These are phyloP conservation scores for Shinisaurus crocodilurus DNA, from an alignment of 2,113 vertebrate genomes.

Conservation along the genomic window DNA sequence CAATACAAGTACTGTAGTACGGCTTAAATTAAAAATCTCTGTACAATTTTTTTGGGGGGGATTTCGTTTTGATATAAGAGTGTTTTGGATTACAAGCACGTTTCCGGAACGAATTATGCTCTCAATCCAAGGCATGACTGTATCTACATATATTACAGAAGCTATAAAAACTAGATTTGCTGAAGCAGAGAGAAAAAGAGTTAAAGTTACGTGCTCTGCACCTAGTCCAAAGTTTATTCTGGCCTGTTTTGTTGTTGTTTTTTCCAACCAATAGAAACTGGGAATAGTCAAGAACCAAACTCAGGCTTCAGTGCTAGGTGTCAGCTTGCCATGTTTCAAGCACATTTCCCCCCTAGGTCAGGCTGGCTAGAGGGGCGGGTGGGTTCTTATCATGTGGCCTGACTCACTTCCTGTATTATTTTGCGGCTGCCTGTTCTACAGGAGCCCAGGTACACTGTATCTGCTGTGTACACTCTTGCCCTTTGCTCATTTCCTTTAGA, in stretches of 20 bases:
- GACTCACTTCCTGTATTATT: background rate
- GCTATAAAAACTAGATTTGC: background rate
- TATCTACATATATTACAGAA: background rate
- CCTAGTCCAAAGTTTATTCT: background rate
- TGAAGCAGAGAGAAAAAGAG: background rate
- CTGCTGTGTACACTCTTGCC: background rate
- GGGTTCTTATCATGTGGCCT: background rate
- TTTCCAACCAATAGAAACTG: background rate
- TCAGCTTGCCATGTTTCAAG: background rate
- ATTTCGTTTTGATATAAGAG: too few relatives aligned
- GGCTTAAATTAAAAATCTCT: too few relatives aligned
- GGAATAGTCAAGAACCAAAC: background rate
- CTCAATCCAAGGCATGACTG: too few relatives aligned
- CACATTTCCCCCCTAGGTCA: background rate
- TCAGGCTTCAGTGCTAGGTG: background rate
- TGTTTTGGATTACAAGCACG: too few relatives aligned
- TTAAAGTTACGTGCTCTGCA: background rate
- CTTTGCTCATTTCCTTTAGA: background rate
- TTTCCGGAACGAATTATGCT: too few relatives aligned
- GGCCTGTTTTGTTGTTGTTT: background rate
- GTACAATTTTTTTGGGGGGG: too few relatives aligned
- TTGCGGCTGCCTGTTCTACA: background rate
- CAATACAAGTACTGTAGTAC: too few relatives aligned
- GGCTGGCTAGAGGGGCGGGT: background rate
- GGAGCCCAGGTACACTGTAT: background rate